phyloP scores from a whole-genome alignment of 1,140 invertebrate genomes.

The Brachystomella parvula region DNA sequence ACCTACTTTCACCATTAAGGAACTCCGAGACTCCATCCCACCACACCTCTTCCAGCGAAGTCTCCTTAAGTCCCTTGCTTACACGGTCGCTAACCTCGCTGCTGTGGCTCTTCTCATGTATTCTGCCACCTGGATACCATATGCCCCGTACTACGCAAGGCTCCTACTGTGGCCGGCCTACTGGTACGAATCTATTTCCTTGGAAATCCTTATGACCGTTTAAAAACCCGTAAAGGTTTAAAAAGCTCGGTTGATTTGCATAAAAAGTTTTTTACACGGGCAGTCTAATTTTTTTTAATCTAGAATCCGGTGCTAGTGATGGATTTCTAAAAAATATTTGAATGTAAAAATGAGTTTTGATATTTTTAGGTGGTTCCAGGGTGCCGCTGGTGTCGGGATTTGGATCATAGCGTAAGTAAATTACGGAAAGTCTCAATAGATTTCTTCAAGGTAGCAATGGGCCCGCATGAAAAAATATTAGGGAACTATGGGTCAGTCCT shows the following conservation, averaged over 20 bases:
- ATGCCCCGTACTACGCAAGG: not conserved
- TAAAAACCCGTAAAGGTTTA: too few relatives aligned
- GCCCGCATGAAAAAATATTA: too few relatives aligned
- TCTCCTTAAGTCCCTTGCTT: not conserved
- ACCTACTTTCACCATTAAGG: constrained; percentile 13
- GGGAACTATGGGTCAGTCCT: too few relatives aligned
- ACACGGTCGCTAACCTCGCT: not conserved
- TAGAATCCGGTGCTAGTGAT: not conserved
- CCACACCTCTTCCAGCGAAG: constrained; percentile 4
- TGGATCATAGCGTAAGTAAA: constrained; percentile 10
- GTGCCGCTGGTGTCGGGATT: constrained; percentile 8
- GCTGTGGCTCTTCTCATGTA: not conserved
- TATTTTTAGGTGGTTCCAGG: not conserved
- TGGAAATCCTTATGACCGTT: too few relatives aligned
- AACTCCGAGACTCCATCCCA: constrained; percentile 9
- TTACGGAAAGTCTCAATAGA: not conserved
- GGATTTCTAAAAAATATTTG: not conserved
- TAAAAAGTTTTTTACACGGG: too few relatives aligned
- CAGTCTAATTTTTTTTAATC: too few relatives aligned
- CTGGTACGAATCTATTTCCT: too few relatives aligned
- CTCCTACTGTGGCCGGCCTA: constrained; percentile 6
- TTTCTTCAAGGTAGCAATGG: not conserved
- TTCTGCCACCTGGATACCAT: not conserved
- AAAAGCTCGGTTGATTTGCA: too few relatives aligned
- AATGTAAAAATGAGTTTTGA: not conserved